Percentiles rank a stretch among this genome's conserved stretches.
These are phyloP conservation scores for Ataeniobius toweri DNA, from an alignment of 2,797 vertebrate genomes.

Conservation along the genomic window DNA sequence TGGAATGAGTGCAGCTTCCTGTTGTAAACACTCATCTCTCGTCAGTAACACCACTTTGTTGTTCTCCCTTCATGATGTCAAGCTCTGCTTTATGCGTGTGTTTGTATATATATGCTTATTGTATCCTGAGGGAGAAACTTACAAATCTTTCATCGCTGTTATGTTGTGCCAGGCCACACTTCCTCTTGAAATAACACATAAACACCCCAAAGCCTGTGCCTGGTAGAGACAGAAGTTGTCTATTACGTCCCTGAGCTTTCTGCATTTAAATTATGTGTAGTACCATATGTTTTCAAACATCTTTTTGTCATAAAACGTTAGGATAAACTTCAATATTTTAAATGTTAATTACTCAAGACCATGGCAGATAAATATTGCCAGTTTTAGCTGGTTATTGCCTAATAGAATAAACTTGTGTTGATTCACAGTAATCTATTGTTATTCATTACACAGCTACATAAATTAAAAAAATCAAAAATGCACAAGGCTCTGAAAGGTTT, in stretches of 20 bases:
- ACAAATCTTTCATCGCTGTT: conserved; percentile 54
- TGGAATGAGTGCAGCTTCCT: conserved; percentile 43
- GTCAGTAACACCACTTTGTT: conserved; percentile 31
- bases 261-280: conserved; percentile 6
- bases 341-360: neutral
- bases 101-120: conserved; percentile 58
- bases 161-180: conserved; percentile 51
- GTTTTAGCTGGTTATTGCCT: neutral
- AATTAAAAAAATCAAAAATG: neutral
- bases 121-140: conserved; percentile 48
- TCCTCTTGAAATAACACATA: conserved; percentile 51
- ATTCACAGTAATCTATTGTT: neutral
- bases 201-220: conserved; percentile 12
- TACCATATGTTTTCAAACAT: neutral
- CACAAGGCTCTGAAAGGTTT: neutral
- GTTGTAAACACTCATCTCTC: conserved; percentile 60
- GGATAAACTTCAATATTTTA: neutral
- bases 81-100: conserved; percentile 33
- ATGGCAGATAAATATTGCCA: neutral
- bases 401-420: neutral
- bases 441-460: neutral
- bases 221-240: conserved; percentile 21
- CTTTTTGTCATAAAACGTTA: neutral
- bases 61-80: conserved; percentile 39
- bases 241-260: conserved; percentile 30